Percentiles rank a stretch among this genome's conserved stretches.
phyloP scores from a whole-genome alignment of 2,888 invertebrate species.

The Zeuzera pyrina region DNA sequence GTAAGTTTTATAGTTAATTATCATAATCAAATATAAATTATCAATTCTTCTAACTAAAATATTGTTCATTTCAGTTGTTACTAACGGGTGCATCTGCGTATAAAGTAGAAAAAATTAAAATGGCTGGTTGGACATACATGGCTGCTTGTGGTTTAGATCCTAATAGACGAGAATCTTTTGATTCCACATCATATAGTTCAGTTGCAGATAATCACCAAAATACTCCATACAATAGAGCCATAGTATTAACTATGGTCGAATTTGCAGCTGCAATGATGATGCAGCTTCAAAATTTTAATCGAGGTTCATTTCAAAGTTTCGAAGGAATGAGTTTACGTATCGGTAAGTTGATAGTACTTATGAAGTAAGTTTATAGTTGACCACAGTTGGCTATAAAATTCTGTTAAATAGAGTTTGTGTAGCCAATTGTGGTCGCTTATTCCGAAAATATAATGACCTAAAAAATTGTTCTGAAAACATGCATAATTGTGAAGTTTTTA shows the following conservation, averaged over 20 bases:
- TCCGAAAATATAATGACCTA: too few relatives aligned
- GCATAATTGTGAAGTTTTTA: too few relatives aligned
- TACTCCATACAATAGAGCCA: constrained; percentile 48
- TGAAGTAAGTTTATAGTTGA: constrained; percentile 3
- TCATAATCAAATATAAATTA: constrained; percentile 2
- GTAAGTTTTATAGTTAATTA: constrained; percentile 47
- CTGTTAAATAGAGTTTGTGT: too few relatives aligned
- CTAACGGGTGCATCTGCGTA: constrained; percentile 74
- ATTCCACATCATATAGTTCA: constrained; percentile 35
- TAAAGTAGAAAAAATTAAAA: constrained; percentile 95
- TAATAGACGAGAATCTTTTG: constrained; percentile 75
- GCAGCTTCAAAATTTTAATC: constrained; percentile 68
- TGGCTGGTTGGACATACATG: constrained; percentile 98
- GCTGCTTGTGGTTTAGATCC: constrained; percentile 94
- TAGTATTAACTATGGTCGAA: constrained; percentile 62
- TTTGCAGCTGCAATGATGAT: constrained; percentile 68
- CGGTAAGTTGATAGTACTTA: constrained; percentile 57
- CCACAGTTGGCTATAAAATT: too few relatives aligned
- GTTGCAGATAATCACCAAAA: constrained; percentile 36
- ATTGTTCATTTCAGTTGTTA: constrained; percentile 67
- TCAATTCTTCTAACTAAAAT: background rate
- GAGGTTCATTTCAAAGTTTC: constrained; percentile 72
- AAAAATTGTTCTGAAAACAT: too few relatives aligned
- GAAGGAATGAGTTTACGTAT: constrained; percentile 80
- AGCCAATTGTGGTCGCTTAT: too few relatives aligned